Evolutionary conservation across 2,888 invertebrate species (phyloP).

Genomic region (Petrophora chlorosata): DNA sequence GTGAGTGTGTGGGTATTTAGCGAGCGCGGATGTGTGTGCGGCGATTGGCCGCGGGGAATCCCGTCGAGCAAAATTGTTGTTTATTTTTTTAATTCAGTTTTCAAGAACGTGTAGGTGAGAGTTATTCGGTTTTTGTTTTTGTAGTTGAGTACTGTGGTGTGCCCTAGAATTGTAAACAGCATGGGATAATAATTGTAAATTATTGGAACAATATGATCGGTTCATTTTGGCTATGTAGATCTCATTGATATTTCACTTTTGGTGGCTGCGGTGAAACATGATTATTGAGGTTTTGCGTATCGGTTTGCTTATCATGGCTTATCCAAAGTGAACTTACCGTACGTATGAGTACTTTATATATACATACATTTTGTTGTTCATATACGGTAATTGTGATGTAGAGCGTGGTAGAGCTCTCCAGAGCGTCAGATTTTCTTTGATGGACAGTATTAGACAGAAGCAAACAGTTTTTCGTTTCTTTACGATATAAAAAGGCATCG

Average conservation of each 20-base stretch:
- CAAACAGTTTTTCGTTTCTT: constrained; percentile 1
- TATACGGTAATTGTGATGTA: too few relatives aligned
- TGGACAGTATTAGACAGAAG: background rate
- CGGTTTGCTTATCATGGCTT: too few relatives aligned
- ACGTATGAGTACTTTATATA: too few relatives aligned
- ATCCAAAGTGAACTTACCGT: too few relatives aligned
- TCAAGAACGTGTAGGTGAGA: constrained; percentile 39
- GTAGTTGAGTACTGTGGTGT: background rate
- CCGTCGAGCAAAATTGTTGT: constrained; percentile 55
- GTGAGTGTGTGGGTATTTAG: constrained; percentile 34
- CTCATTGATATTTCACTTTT: too few relatives aligned
- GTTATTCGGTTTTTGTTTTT: constrained; percentile 16
- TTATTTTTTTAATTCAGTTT: constrained; percentile 34
- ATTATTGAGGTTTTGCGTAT: too few relatives aligned
- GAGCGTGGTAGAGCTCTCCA: too few relatives aligned
- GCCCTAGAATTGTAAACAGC: background rate
- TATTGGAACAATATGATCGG: too few relatives aligned
- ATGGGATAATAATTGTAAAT: background rate
- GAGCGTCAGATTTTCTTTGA: too few relatives aligned
- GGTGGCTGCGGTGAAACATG: too few relatives aligned
- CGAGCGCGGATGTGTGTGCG: constrained; percentile 25
- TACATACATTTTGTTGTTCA: too few relatives aligned
- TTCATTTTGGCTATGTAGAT: too few relatives aligned
- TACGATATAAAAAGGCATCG: constrained; percentile 7
- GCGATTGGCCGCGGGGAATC: constrained; percentile 60